Evolutionary conservation across 1,140 invertebrate species (phyloP).

Genomic region (Brachionus rubens): DNA sequence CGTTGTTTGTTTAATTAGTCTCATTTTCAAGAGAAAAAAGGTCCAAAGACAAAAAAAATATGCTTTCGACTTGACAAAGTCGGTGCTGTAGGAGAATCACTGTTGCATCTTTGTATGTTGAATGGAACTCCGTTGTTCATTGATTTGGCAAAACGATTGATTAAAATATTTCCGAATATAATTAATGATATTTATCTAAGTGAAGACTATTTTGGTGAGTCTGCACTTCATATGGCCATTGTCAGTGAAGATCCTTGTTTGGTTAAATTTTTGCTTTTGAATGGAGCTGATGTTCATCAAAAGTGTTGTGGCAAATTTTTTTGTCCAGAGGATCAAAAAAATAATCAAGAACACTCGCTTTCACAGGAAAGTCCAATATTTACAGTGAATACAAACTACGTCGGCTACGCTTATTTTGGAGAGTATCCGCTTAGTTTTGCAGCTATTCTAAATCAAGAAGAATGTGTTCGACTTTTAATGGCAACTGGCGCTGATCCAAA

Average conservation of each 20-base stretch:
- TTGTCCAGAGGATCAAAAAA: conserved; percentile 93
- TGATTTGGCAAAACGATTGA: conserved; percentile 83
- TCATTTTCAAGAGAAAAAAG: conserved; percentile 13
- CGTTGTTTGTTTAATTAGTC: neutral
- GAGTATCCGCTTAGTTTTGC: conserved; percentile 94
- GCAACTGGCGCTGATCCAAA: conserved; percentile 88
- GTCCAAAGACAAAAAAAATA: conserved; percentile 63
- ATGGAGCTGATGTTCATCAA: conserved; percentile 82
- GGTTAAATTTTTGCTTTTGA: conserved; percentile 90
- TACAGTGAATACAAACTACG: conserved; percentile 80
- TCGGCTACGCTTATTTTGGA: conserved; percentile 94
- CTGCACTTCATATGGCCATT: conserved; percentile 83
- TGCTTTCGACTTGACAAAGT: conserved; percentile 88
- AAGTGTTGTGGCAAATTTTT: conserved; percentile 79
- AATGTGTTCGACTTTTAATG: conserved; percentile 87
- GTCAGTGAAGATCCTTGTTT: conserved; percentile 95
- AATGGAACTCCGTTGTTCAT: conserved; percentile 84
- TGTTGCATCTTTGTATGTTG: conserved; percentile 85
- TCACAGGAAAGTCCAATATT: conserved; percentile 90
- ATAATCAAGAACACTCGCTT: conserved; percentile 70
- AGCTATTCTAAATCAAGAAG: conserved; percentile 91
- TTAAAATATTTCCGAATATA: conserved; percentile 86
- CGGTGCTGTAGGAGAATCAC: conserved; percentile 90
- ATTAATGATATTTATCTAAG: conserved; percentile 92
- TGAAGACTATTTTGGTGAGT: conserved; percentile 85